Percentiles rank a stretch among this genome's conserved stretches.
Conservation (phyloP, 2,888 invertebrate genomes). For the Mechanitis mazaeus region DNA sequence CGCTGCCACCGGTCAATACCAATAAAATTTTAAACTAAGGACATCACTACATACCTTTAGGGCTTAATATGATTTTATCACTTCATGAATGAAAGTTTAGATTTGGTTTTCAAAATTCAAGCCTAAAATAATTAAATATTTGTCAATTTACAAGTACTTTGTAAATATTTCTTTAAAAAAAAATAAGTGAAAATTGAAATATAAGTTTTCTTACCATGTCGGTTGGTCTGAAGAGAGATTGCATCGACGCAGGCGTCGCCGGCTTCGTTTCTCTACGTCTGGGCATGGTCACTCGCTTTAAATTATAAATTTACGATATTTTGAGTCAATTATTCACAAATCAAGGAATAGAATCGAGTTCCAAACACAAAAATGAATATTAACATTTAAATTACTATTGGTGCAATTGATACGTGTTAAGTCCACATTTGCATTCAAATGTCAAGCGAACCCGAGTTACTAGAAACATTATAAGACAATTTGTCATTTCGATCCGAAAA, state of each 20-base stretch:
- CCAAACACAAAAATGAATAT: too few relatives aligned
- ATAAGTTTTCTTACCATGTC: constrained; percentile 53
- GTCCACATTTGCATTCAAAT: constrained; percentile 18
- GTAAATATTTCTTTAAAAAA: neutral
- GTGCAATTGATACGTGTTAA: constrained; percentile 8
- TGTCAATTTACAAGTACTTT: neutral
- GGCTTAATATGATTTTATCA: constrained; percentile 53
- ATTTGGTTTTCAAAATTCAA: neutral
- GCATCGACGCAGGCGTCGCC: constrained; percentile 60
- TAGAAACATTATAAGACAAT: constrained; percentile 44
- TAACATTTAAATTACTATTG: too few relatives aligned
- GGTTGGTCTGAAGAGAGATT: constrained; percentile 50
- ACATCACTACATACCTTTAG: constrained; percentile 50
- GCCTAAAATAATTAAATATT: too few relatives aligned
- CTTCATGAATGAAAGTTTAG: constrained; percentile 42
- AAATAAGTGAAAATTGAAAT: neutral
- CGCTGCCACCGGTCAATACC: constrained; percentile 61
- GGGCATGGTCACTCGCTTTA: constrained; percentile 62
- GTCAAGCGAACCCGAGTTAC: constrained; percentile 21
- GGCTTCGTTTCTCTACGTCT: constrained; percentile 59
- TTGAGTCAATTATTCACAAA: constrained; percentile 29
- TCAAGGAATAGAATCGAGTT: neutral
- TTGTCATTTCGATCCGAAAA: constrained; percentile 61
- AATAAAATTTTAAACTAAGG: constrained; percentile 56
- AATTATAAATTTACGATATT: constrained; percentile 63